Evolutionary conservation across 1,140 invertebrate species (phyloP).

Genomic region (Eueides isabella): DNA sequence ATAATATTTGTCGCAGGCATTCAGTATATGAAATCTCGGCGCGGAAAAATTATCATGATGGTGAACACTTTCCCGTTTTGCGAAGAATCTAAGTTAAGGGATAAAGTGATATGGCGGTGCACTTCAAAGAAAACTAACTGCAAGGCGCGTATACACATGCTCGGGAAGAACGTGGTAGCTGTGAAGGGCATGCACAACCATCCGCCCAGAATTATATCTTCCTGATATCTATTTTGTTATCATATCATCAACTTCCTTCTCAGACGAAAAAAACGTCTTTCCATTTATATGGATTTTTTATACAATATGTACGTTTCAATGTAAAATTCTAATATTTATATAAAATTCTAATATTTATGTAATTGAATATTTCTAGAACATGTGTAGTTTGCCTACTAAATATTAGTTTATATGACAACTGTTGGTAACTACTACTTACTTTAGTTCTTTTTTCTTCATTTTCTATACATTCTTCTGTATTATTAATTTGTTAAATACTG

Average conservation of each 20-base stretch:
- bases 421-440: background rate
- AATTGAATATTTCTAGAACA: background rate
- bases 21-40: conserved; percentile 78
- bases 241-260: background rate
- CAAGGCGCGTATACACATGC: conserved; percentile 79
- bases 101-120: conserved; percentile 81
- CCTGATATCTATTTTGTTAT: conserved; percentile 32
- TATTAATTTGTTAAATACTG: background rate
- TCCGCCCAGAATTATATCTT: conserved; percentile 58
- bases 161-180: conserved; percentile 75
- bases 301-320: background rate
- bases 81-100: conserved; percentile 78
- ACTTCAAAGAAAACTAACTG: conserved; percentile 82
- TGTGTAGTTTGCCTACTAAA: background rate
- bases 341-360: background rate
- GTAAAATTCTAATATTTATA: background rate
- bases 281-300: background rate
- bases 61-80: conserved; percentile 82
- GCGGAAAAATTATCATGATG: conserved; percentile 82
- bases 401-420: background rate
- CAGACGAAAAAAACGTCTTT: background rate
- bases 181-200: conserved; percentile 81
- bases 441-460: background rate
- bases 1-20: conserved; percentile 71
- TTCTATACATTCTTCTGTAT: background rate